Conservation (phyloP, 2,113 vertebrate genomes). For the Heterotilapia buettikoferi region DNA sequence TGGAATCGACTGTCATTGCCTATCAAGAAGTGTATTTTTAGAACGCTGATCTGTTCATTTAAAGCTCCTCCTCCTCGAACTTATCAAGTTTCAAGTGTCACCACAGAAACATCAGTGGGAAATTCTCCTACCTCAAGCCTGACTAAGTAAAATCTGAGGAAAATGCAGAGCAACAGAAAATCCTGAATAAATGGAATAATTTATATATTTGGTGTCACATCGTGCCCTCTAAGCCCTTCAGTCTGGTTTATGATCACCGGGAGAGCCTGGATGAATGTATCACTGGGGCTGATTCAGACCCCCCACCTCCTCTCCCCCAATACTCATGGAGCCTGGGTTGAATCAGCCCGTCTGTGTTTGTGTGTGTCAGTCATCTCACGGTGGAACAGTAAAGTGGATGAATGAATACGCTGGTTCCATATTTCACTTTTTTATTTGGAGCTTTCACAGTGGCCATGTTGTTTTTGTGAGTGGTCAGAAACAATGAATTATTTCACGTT, state of each 20-base stretch:
- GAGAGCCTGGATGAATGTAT: constrained; percentile 46
- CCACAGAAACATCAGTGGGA: neutral
- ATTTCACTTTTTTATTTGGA: constrained; percentile 67
- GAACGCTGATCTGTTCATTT: neutral
- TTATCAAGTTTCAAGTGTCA: constrained; percentile 1
- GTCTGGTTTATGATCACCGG: constrained; percentile 52
- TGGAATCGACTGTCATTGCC: neutral
- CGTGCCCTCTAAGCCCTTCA: constrained; percentile 40
- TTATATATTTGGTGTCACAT: constrained; percentile 43
- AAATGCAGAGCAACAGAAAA: constrained; percentile 20
- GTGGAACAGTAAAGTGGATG: constrained; percentile 56
- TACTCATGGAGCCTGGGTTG: constrained; percentile 31
- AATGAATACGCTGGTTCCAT: constrained; percentile 61
- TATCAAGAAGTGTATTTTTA: neutral
- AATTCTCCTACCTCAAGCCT: neutral
- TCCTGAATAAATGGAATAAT: constrained; percentile 49
- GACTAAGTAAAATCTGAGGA: constrained; percentile 36
- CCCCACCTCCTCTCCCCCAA: neutral
- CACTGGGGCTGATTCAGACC: constrained; percentile 54
- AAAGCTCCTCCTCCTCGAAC: neutral
- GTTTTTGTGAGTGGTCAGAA: constrained; percentile 56
- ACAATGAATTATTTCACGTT: constrained; percentile 73
- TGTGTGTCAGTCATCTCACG: constrained; percentile 54
- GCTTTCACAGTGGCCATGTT: constrained; percentile 56
- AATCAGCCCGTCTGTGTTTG: constrained; percentile 52